Percentiles rank a stretch among this genome's conserved stretches.
These are phyloP conservation scores for Zapornia atra DNA, from an alignment of 2,113 vertebrate genomes.

Conservation along the genomic window DNA sequence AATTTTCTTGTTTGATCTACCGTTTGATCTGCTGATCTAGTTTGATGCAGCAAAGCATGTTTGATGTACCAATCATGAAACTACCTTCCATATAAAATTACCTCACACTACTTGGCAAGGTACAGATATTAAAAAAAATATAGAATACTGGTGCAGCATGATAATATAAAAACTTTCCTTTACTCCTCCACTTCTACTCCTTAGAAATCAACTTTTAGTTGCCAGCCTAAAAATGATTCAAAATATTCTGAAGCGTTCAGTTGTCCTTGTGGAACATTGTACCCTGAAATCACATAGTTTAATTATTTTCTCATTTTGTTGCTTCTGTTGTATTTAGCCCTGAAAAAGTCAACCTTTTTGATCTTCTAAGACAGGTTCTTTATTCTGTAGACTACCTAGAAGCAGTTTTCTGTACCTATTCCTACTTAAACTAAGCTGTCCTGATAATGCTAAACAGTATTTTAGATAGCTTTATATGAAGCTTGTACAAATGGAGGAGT, in stretches of 20 bases:
- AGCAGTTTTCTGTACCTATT: not conserved
- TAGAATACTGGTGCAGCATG: not conserved
- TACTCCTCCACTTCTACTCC: not conserved
- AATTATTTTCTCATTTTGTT: not conserved
- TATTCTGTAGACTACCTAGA: not conserved
- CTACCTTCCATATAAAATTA: not conserved
- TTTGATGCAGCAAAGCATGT: not conserved
- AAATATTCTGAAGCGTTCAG: not conserved
- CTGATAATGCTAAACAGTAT: not conserved
- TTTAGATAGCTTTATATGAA: not conserved
- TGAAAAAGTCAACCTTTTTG: not conserved
- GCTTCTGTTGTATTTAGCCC: not conserved
- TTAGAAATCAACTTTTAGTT: not conserved
- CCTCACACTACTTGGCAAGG: not conserved
- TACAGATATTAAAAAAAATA: not conserved
- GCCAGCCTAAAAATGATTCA: not conserved
- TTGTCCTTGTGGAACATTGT: not conserved
- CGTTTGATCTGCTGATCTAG: not conserved
- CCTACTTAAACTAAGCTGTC: not conserved
- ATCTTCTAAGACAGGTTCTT: not conserved
- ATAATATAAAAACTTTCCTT: not conserved
- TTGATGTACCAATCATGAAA: not conserved
- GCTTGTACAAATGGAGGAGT: not conserved
- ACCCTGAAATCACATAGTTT: not conserved
- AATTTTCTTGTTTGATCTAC: not conserved